Evolutionary conservation across 35 echinoderm and acorn worm genomes (phyloP), one percentile per base, ranked within the genome.

Genomic region (Hemicentrotus pulcherrimus): DNA sequence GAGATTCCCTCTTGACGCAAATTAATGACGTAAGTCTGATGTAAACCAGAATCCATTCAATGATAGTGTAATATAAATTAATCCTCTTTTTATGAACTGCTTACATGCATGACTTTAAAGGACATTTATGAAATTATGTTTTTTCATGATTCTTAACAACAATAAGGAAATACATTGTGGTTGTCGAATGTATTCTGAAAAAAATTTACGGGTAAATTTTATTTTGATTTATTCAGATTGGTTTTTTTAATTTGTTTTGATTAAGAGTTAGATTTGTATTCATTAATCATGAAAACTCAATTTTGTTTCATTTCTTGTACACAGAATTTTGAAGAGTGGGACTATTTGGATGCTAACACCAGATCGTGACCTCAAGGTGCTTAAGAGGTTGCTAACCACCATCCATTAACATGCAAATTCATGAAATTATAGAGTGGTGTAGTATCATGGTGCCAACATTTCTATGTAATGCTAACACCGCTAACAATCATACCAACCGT

Each of bases 291-390:
- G 0, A 0, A 59, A 59, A 14, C 2, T 41, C 12, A 11, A 59
- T 9, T 59, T 59, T 59, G 2, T 59, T 59, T 59, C 9, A 59
- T 78, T n/a, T n/a, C 3, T 78, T 22, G 19, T n/a, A 7, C 19
- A 78, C 61, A 71, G 61, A 71, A 71, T 71, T 71, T 71, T 71
- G 61, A 71, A 71, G 61, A 71, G 5, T 71, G 65, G 65, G 65
- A 78, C 65, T 78, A 78, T n/a, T 78, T 78, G 65, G 65, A 78
- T 78, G 65, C 65, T n/a, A 78, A 22, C 65, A 78, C 28, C 24
- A 22, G 65, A 28, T 22, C 19, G 19, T 78, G 65, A 78, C 24
- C 19, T 78, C 28, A n/a, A 78, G 65, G 65, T 78, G 65, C 24
- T 78, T 30, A 78, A 78, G 4, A 78, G 19, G 65, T 22, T 78